Base-by-base conservation (phyloP, 2,888 invertebrate genomes). In the Gibbula magus region DNA sequence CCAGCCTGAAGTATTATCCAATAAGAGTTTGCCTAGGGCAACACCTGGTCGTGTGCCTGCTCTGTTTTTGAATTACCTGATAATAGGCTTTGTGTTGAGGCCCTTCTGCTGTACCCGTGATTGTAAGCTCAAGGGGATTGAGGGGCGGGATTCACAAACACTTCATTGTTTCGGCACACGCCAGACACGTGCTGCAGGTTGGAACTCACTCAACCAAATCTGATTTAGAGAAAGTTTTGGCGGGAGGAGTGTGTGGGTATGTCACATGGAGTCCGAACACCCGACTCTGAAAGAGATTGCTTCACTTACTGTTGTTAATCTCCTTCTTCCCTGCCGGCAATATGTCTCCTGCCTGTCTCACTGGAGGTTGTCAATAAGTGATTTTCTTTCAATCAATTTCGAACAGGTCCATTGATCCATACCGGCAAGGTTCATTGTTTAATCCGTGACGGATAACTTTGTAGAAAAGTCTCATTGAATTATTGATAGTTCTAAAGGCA, bases 21-120 rank as follows among this genome's bases (percentile, higher is more conserved):
- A 45, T 45, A 45, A 45, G 45, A 45, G 45, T 45, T 45, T 29
- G 61, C 61, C 61, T 29, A 13, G 22, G 61, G 61, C 61, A 61
- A 61, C 61, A 61, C 61, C 61, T 61, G 61, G 61, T 61, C 61
- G 61, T 61, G 61, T 61, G 61, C 61, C 61, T 25, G 29, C 61
- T 29, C 61, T 16, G 22, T 45, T 10, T 25, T 25, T 29, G 29
- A 29, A 25, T 61, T 25, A 61, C 16, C 29, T 29, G 61, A 61
- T 61, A 61, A 61, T 61, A 25, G 61, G 61, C 61, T 61, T 61
- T 61, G 61, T 61, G 61, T 61, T 25, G 13, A 16, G 61, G n/a
- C 61, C 56, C 61, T 29, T 25, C 29, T 61, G 29, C 22, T 61
- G 61, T 16, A 25, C 61, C 29, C 61, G 29, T 61, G 29, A 29